Conservation (phyloP, 2,113 vertebrate genomes). For the Madoqua kirkii region DNA sequence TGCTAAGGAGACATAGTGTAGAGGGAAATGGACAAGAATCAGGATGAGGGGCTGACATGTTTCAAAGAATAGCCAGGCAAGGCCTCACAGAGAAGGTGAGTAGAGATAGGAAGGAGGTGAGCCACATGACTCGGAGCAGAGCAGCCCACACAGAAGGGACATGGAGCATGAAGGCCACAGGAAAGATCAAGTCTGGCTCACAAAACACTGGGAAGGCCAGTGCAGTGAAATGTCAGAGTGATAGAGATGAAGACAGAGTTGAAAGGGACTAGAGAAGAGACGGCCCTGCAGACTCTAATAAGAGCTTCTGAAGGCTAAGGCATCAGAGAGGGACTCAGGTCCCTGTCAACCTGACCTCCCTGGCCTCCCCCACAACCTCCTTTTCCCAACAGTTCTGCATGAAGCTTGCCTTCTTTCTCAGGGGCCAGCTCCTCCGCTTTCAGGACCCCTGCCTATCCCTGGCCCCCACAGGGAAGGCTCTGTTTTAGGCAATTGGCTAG, state of each 20-base stretch:
- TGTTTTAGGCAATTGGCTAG: neutral
- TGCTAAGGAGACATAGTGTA: neutral
- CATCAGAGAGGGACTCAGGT: neutral
- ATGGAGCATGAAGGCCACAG: neutral
- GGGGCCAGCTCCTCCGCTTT: neutral
- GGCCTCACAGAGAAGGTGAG: neutral
- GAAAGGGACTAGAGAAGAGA: neutral
- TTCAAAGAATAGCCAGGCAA: neutral
- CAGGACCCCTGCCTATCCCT: neutral
- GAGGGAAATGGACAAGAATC: neutral
- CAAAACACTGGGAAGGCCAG: neutral
- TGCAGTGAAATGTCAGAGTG: neutral
- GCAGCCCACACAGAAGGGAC: neutral
- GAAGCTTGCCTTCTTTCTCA: neutral
- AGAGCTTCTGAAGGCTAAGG: neutral
- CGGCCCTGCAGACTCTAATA: neutral
- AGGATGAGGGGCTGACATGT: neutral
- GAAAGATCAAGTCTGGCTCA: neutral
- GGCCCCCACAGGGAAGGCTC: neutral
- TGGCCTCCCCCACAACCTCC: neutral
- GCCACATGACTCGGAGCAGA: neutral
- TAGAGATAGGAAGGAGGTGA: neutral
- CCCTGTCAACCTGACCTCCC: rapidly evolving
- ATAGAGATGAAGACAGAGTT: neutral
- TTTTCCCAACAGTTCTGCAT: neutral